Conservation (phyloP, 2,888 invertebrate species). For the Acanthococcus lagerstroemiae region DNA sequence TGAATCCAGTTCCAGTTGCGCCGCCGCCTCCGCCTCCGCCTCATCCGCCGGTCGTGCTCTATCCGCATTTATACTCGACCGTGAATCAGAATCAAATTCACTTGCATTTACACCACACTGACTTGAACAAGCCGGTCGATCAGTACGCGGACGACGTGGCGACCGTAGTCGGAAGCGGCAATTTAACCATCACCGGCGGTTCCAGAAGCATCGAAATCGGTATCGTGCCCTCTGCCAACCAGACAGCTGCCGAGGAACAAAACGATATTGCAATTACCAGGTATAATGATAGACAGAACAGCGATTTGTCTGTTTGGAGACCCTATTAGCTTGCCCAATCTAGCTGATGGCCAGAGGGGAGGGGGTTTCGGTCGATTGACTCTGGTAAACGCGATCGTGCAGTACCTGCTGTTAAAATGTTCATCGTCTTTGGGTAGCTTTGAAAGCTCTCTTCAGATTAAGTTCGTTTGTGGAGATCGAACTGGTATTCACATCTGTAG, state of each 20-base stretch:
- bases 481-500: no score
- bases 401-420: no score
- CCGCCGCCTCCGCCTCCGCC: slow-evolving; percentile 45
- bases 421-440: no score
- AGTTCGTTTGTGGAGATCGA: no score
- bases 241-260: slow-evolving; percentile 20
- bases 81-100: slow-evolving; percentile 82
- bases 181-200: slow-evolving; percentile 37
- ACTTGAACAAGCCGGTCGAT: slow-evolving; percentile 27
- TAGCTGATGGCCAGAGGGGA: no score
- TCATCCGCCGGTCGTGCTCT: slow-evolving; percentile 61
- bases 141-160: slow-evolving; percentile 37
- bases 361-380: no score
- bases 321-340: no score
- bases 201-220: slow-evolving; percentile 37
- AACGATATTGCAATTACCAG: slow-evolving; percentile 34
- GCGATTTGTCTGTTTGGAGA: slow-evolving; percentile 40
- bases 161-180: slow-evolving; percentile 36
- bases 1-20: slow-evolving; percentile 37
- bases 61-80: slow-evolving; percentile 69
- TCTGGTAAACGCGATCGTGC: no score
- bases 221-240: slow-evolving; percentile 35
- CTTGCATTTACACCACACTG: slow-evolving; percentile 55
- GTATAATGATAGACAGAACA: slow-evolving; percentile 37
- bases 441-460: no score